Evolutionary conservation across 2,888 invertebrate genomes (phyloP), one percentile per base, ranked within the genome.

Genomic region (Nesidiocoris tenuis): DNA sequence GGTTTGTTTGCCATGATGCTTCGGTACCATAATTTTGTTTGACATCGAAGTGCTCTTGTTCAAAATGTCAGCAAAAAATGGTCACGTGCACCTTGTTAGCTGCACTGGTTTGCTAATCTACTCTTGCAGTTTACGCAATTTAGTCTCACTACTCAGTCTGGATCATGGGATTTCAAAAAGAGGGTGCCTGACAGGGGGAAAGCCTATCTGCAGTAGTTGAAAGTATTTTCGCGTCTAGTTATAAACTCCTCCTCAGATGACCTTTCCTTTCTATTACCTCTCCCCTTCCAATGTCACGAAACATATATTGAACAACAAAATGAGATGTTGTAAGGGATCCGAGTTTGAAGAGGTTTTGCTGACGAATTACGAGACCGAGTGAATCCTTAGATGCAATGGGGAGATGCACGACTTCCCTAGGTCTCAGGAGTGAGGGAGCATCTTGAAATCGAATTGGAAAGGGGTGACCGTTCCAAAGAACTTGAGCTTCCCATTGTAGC

Each of bases 221-320:
- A 61, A 72, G 72, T 61, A 72, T 61, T 66, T 75, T 75, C 59
- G 74, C 74, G 74, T 75, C 74, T 75, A 66, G 74, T 75, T 75
- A 75, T 75, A 75, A 75, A 75, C 74, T 75, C 74, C 39, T 75
- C 59, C 74, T 75, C 74, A 57, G 59, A 75, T 75, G 74, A 75
- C 74, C 74, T 66, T 61, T 24, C 72, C 61, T 59, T 71, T 56
- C 39, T 39, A 39, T 39, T 39, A 39, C 12, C 39, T 39, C 39
- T 12, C 39, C 39, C 39, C 12, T 39, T 39, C 12, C 39, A 39
- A 39, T 39, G 39, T 39, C 39, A 39, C 39, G 39, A 39, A 39
- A 39, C 39, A 39, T 39, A 39, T 39, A 39, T 39, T 39, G 39
- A 39, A 12, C 39, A 39, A 12, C 39, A 39, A 39, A 39, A 39